Percentiles rank a stretch among this genome's conserved stretches.
These are phyloP conservation scores for Harlomillsia oculata DNA, from an alignment of 1,140 invertebrate genomes.

Conservation along the genomic window DNA sequence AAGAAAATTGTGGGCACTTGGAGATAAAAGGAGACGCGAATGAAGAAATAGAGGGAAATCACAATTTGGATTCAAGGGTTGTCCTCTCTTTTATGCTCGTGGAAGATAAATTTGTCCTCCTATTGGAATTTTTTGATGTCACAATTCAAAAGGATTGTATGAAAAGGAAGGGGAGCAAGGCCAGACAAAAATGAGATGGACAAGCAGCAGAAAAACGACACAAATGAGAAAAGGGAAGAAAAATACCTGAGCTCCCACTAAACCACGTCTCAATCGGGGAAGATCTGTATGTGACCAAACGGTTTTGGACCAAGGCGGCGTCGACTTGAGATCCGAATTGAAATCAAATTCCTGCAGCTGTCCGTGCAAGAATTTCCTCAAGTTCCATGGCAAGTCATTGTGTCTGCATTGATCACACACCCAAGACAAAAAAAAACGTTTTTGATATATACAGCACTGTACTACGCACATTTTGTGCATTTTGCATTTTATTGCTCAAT, in stretches of 20 bases:
- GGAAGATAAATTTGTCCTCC: too few relatives aligned
- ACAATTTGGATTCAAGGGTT: too few relatives aligned
- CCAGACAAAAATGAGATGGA: neutral
- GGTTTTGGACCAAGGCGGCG: constrained; percentile 63
- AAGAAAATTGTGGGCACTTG: too few relatives aligned
- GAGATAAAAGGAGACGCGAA: too few relatives aligned
- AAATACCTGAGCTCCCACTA: constrained; percentile 35
- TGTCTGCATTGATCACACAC: constrained; percentile 54
- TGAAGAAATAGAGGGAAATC: too few relatives aligned
- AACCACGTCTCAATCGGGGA: constrained; percentile 42
- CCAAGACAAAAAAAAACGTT: neutral
- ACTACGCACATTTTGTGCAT: too few relatives aligned
- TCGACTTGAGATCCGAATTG: constrained; percentile 53
- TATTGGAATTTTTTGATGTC: too few relatives aligned
- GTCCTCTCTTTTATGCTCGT: too few relatives aligned
- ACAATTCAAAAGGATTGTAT: too few relatives aligned
- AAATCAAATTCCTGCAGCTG: constrained; percentile 62
- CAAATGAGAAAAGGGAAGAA: constrained; percentile 1
- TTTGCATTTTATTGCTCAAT: too few relatives aligned
- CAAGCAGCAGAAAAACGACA: neutral
- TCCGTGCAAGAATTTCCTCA: constrained; percentile 64
- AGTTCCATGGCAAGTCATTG: constrained; percentile 78
- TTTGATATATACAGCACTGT: neutral
- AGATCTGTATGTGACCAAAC: constrained; percentile 70
- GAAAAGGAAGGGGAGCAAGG: too few relatives aligned